Percentiles rank a stretch among this genome's conserved stretches.
These are phyloP conservation scores for Copidosoma aretas DNA, from an alignment of 2,888 invertebrate species.

Conservation along the genomic window DNA sequence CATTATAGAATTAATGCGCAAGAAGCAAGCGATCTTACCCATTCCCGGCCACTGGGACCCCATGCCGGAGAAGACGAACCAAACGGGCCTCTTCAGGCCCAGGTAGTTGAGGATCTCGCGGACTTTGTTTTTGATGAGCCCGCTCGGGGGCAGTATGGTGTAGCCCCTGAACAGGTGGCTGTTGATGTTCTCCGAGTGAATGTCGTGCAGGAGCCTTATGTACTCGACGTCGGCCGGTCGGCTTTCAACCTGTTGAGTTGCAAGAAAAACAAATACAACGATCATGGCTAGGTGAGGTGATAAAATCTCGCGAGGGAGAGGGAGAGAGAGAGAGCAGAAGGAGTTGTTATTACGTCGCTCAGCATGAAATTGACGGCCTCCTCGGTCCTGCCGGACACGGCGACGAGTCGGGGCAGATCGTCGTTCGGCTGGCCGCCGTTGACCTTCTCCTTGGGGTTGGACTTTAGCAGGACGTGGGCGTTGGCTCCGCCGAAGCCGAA, in stretches of 20 bases:
- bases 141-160: slow-evolving; percentile 65
- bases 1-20: too few relatives aligned
- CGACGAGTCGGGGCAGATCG: slow-evolving; percentile 74
- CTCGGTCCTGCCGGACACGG: slow-evolving; percentile 80
- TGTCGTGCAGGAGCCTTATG: slow-evolving; percentile 67
- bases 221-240: slow-evolving; percentile 70
- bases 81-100: slow-evolving; percentile 74
- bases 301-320: too few relatives aligned
- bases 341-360: slow-evolving; percentile 64
- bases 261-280: neutral
- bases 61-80: slow-evolving; percentile 93
- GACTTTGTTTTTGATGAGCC: slow-evolving; percentile 5
- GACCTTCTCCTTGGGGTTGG: slow-evolving; percentile 68
- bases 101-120: slow-evolving; percentile 60
- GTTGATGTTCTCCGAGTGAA: slow-evolving; percentile 65
- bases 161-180: slow-evolving; percentile 80
- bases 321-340: too few relatives aligned
- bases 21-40: slow-evolving; percentile 64
- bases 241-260: slow-evolving; percentile 48
- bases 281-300: too few relatives aligned
- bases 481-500: slow-evolving; percentile 94
- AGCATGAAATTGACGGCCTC: slow-evolving; percentile 73
- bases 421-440: slow-evolving; percentile 70
- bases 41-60: slow-evolving; percentile 88
- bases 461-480: slow-evolving; percentile 74